Evolutionary conservation across 23 tunicate species (phyloP).

Genomic region (Trididemnum miniatum): DNA sequence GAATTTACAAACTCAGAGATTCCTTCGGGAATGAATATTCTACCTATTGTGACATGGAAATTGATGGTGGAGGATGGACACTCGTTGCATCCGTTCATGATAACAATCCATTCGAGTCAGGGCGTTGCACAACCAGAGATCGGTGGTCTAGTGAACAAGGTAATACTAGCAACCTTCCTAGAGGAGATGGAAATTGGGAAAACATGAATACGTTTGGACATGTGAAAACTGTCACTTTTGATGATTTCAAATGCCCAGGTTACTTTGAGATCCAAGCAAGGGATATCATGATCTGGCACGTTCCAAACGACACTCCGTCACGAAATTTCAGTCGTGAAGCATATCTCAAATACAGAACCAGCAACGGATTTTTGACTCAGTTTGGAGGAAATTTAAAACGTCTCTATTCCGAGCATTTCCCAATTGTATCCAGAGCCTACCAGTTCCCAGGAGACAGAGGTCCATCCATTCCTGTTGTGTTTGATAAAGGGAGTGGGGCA

Average conservation of each 20-base stretch:
- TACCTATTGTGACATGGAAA: conserved; percentile 50
- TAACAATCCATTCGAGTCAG: conserved; percentile 28
- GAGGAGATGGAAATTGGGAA: conserved; percentile 64
- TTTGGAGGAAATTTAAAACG: conserved; percentile 63
- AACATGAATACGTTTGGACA: conserved; percentile 47
- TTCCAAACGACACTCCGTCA: conserved; percentile 59
- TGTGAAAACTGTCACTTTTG: conserved; percentile 49
- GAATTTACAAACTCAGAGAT: conserved; percentile 1
- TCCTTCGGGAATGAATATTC: background rate
- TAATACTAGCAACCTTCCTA: background rate
- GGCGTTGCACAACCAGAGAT: conserved; percentile 58
- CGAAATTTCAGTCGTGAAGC: conserved; percentile 19
- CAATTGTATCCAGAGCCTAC: conserved; percentile 38
- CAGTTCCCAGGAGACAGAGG: conserved; percentile 46
- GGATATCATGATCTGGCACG: conserved; percentile 74
- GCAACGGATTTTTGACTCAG: conserved; percentile 36
- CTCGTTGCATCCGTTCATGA: conserved; percentile 61
- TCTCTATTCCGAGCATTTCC: conserved; percentile 43
- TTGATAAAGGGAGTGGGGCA: conserved; percentile 19
- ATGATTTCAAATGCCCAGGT: conserved; percentile 69
- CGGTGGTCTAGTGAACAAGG: conserved; percentile 80
- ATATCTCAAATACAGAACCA: conserved; percentile 46
- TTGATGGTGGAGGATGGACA: conserved; percentile 63
- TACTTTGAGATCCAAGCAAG: conserved; percentile 56
- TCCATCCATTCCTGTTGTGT: conserved; percentile 53